Evolutionary conservation across 1,140 invertebrate genomes (phyloP).

Genomic region (Apis mellifera): Amel_HAv3.1 CM009940.2:8190501-8191000

Average conservation of each 20-base stretch:
- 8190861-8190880: conserved; percentile 78
- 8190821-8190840: conserved; percentile 90
- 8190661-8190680: background rate
- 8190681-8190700: conserved; percentile 11
- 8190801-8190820: conserved; percentile 89
- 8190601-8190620: conserved; percentile 84
- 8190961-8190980: conserved; percentile 92
- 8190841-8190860: conserved; percentile 82
- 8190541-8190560: conserved; percentile 89
- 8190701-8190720: conserved; percentile 88
- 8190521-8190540: conserved; percentile 91
- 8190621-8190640: background rate
- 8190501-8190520: conserved; percentile 92
- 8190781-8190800: conserved; percentile 89
- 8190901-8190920: conserved; percentile 91
- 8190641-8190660: background rate
- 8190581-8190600: conserved; percentile 85
- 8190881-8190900: conserved; percentile 88
- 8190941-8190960: conserved; percentile 91
- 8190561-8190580: conserved; percentile 87
- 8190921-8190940: conserved; percentile 93
- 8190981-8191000: conserved; percentile 73
- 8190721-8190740: conserved; percentile 87
- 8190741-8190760: conserved; percentile 85
- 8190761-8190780: conserved; percentile 88